Conservation (phyloP, 2,113 vertebrate species). For the Elaphurus davidianus region DNA sequence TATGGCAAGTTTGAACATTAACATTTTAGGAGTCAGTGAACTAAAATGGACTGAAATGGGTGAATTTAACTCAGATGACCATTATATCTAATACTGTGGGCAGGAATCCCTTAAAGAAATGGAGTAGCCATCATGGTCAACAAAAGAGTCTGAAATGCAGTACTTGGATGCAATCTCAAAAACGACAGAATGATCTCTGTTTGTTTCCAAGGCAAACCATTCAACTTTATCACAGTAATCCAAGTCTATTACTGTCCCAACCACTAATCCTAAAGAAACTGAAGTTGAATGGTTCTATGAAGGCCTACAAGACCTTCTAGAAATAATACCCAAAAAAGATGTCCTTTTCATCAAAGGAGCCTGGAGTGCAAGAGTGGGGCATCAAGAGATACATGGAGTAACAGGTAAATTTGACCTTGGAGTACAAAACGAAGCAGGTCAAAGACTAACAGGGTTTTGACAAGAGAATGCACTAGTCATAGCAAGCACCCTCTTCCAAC, state of each 20-base stretch:
- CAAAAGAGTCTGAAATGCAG: neutral
- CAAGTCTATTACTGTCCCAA: neutral
- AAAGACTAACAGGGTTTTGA: neutral
- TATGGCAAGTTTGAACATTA: neutral
- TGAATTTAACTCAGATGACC: neutral
- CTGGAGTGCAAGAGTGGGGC: neutral
- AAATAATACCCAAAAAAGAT: neutral
- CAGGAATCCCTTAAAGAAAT: neutral
- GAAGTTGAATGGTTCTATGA: neutral
- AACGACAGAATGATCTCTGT: neutral
- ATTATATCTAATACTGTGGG: neutral
- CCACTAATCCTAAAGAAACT: neutral
- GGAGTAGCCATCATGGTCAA: neutral
- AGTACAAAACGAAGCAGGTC: neutral
- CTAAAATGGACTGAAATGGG: neutral
- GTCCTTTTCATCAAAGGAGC: neutral
- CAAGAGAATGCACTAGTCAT: neutral
- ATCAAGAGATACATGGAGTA: neutral
- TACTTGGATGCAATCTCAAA: neutral
- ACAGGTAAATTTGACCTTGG: neutral
- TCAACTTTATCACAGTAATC: neutral
- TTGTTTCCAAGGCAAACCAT: neutral
- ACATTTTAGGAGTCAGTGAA: neutral
- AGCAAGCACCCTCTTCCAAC: too few relatives aligned
- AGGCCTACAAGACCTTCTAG: neutral